Conservation (phyloP, 2,113 vertebrate species). For the Ceyx margarethae region DNA sequence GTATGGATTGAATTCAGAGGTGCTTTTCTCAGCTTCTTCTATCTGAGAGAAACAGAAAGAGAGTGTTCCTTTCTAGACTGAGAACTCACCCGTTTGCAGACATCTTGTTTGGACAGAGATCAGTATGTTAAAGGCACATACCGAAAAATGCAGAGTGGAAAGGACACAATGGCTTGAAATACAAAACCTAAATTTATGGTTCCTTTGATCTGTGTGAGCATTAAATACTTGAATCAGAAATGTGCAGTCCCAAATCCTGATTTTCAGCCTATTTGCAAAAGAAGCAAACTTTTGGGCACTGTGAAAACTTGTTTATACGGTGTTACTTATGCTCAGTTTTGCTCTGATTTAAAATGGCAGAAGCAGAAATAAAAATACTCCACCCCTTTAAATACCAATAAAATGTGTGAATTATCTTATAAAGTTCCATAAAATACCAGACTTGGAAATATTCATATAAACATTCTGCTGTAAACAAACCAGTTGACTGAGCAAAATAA, state of each 20-base stretch:
- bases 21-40: not conserved
- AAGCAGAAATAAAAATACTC: conserved; percentile 2
- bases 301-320: not conserved
- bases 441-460: not conserved
- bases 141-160: not conserved
- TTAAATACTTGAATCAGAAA: not conserved
- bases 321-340: not conserved
- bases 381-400: not conserved
- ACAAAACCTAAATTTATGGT: not conserved
- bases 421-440: not conserved
- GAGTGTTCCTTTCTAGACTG: not conserved
- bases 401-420: not conserved
- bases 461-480: conserved; percentile 22
- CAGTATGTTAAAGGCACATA: not conserved
- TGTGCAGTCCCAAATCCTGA: not conserved
- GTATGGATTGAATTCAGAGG: not conserved
- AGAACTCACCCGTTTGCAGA: not conserved
- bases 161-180: not conserved
- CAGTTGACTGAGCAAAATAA: conserved; percentile 9
- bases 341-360: not conserved
- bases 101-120: not conserved
- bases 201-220: not conserved
- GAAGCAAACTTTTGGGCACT: not conserved
- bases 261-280: not conserved
- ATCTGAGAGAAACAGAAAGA: not conserved